Conservation (phyloP, 2,797 vertebrate genomes). For the Moxostoma hubbsi region DNA sequence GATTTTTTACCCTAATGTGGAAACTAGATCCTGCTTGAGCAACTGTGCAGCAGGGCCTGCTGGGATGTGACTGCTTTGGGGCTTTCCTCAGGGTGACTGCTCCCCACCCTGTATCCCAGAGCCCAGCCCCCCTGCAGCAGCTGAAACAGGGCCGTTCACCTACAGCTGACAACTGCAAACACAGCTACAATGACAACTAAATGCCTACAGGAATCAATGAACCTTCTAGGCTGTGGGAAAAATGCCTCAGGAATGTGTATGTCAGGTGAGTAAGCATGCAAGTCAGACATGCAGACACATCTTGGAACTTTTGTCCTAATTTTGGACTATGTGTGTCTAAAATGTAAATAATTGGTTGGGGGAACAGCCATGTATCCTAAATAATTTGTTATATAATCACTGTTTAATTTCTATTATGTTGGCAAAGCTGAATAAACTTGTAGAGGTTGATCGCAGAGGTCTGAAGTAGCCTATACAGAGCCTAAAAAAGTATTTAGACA, state of each 20-base stretch:
- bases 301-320: too few species aligned
- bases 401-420: too few species aligned
- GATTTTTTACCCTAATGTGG: conserved; percentile 3
- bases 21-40: conserved; percentile 31
- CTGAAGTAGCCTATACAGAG: too few species aligned
- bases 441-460: too few species aligned
- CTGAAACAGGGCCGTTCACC: conserved; percentile 79
- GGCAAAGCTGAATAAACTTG: too few species aligned
- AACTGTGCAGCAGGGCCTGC: conserved; percentile 31
- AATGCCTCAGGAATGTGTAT: conserved; percentile 5
- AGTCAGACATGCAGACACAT: background rate
- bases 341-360: too few species aligned
- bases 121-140: conserved; percentile 77
- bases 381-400: too few species aligned
- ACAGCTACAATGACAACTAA: conserved; percentile 59
- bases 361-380: too few species aligned
- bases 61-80: conserved; percentile 19
- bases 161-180: conserved; percentile 84
- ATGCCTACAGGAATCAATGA: conserved; percentile 51
- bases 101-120: conserved; percentile 68
- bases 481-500: too few species aligned
- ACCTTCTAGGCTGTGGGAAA: conserved; percentile 44
- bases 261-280: conserved; percentile 48
- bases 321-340: too few species aligned
- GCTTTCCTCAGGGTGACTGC: conserved; percentile 53